Evolutionary conservation across 2,797 vertebrate genomes (phyloP).

Genomic region (Siniperca obscura): DNA sequence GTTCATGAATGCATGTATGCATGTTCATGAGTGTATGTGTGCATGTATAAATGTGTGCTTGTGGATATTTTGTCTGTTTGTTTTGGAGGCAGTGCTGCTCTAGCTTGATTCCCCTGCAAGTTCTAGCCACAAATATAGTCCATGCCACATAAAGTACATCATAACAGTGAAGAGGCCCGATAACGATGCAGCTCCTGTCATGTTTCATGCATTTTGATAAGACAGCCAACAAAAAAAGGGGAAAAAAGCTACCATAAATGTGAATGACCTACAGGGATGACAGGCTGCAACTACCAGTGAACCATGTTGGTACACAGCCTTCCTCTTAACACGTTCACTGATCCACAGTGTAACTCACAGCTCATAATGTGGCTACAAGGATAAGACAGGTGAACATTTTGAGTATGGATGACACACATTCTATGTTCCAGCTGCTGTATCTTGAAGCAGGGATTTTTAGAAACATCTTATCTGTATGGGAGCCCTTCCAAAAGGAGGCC

Average conservation of each 20-base stretch:
- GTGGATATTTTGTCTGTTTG: conserved; percentile 10
- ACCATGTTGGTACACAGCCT: conserved; percentile 32
- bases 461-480: neutral
- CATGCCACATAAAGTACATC: conserved; percentile 30
- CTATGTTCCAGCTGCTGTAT: neutral
- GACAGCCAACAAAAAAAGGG: neutral
- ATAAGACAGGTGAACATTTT: conserved; percentile 8
- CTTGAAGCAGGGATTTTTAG: neutral
- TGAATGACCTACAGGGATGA: conserved; percentile 40
- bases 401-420: neutral
- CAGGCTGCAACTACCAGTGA: conserved; percentile 29
- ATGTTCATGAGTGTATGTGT: conserved; percentile 12
- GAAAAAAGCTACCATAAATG: conserved; percentile 26
- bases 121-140: conserved; percentile 22
- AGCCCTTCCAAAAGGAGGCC: neutral
- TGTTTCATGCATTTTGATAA: conserved; percentile 58
- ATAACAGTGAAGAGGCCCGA: conserved; percentile 34
- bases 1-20: conserved; percentile 44
- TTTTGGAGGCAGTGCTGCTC: conserved; percentile 3
- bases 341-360: neutral
- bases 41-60: conserved; percentile 24
- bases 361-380: conserved; percentile 25
- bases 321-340: conserved; percentile 15
- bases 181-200: conserved; percentile 59
- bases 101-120: conserved; percentile 30